A percentile compares a stretch with the other conserved stretches of the same genome.
phyloP scores from a whole-genome alignment of 1,140 invertebrate genomes.

The Holotrichia oblita region DNA sequence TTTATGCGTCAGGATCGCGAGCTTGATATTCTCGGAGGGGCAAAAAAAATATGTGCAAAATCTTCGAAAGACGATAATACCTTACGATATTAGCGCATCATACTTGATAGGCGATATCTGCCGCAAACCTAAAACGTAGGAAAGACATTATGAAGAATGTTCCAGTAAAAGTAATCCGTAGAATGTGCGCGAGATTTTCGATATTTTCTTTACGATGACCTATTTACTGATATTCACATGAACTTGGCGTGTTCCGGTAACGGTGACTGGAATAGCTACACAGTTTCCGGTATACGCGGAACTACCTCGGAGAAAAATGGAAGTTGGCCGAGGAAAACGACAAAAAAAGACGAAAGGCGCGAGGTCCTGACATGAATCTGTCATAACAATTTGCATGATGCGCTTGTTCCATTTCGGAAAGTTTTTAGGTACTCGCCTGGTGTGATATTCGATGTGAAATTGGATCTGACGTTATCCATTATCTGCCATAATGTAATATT shows the following conservation, averaged over 20 bases:
- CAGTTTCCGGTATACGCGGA: background rate
- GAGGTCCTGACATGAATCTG: conserved; percentile 7
- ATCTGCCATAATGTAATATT: background rate
- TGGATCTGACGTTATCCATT: conserved; percentile 5
- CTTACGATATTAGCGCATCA: conserved; percentile 2
- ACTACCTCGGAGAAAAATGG: too few relatives aligned
- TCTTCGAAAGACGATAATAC: background rate
- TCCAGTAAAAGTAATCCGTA: conserved; percentile 2
- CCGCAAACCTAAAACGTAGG: background rate
- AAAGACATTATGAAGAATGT: background rate
- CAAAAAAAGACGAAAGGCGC: background rate
- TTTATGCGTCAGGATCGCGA: background rate
- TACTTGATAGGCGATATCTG: background rate
- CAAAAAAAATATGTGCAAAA: background rate
- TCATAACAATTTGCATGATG: conserved; percentile 20
- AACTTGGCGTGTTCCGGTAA: conserved; percentile 6
- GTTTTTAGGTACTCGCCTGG: background rate
- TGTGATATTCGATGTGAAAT: conserved; percentile 1
- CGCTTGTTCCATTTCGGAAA: background rate
- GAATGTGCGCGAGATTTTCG: background rate
- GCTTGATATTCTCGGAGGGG: background rate
- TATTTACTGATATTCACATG: background rate
- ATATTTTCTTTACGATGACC: background rate
- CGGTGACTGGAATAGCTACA: background rate
- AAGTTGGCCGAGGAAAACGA: too few relatives aligned